A percentile compares a stretch with the other conserved stretches of the same genome.
phyloP scores from a whole-genome alignment of 2,888 invertebrate species.

The Sarcophaga carnaria region DNA sequence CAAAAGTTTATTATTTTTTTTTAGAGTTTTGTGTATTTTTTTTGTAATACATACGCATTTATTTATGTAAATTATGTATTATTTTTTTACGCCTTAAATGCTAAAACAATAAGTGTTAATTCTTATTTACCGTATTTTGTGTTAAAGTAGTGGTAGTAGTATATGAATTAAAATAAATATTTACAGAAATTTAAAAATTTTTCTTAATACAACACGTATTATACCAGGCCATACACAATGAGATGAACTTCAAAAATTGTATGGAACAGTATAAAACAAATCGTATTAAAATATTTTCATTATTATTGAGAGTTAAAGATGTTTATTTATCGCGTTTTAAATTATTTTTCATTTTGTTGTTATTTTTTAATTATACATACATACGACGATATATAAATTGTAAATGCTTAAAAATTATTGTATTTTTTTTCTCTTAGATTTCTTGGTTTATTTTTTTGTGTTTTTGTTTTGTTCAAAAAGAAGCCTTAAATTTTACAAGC shows the following conservation, averaged over 20 bases:
- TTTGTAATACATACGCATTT: constrained; percentile 51
- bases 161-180: constrained; percentile 64
- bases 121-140: constrained; percentile 38
- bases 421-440: constrained; percentile 59
- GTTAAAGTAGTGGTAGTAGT: constrained; percentile 38
- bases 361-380: constrained; percentile 6
- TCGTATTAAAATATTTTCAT: constrained; percentile 38
- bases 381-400: constrained; percentile 45
- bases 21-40: constrained; percentile 44
- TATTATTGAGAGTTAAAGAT: constrained; percentile 23
- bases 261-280: constrained; percentile 19
- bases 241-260: background rate
- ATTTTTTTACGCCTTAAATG: constrained; percentile 54
- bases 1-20: constrained; percentile 31
- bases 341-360: constrained; percentile 8
- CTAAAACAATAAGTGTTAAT: constrained; percentile 61
- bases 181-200: constrained; percentile 50
- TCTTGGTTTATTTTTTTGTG: constrained; percentile 21
- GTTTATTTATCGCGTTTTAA: constrained; percentile 7
- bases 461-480: constrained; percentile 29
- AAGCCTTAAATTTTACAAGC: constrained; percentile 61
- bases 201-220: constrained; percentile 44
- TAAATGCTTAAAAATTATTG: constrained; percentile 67
- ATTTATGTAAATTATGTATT: constrained; percentile 63
- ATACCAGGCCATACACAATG: constrained; percentile 4